Evolutionary conservation across 2,888 invertebrate genomes (phyloP).

Genomic region (Frankliniella intonsa): DNA sequence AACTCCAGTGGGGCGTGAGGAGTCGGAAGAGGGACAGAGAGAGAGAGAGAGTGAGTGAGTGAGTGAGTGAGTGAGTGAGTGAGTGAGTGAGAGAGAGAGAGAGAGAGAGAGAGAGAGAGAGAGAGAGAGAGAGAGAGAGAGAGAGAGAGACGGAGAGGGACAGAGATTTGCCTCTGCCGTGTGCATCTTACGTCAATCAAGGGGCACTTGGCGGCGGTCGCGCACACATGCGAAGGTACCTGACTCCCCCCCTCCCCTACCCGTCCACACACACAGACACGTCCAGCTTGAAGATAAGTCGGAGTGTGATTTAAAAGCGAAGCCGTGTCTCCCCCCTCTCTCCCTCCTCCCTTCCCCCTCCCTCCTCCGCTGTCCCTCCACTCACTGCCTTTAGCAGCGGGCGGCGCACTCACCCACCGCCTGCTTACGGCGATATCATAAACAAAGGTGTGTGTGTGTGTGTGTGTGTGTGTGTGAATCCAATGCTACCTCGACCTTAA

Average conservation of each 20-base stretch:
- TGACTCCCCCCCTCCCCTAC: not conserved
- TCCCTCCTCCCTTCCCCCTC: not conserved
- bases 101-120: too few species aligned
- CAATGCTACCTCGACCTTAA: too few species aligned
- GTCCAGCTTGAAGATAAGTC: not conserved
- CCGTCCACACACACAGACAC: not conserved
- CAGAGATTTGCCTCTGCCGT: not conserved
- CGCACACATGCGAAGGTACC: too few species aligned
- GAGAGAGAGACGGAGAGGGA: not conserved
- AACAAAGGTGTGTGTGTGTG: too few species aligned
- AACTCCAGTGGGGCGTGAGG: too few species aligned
- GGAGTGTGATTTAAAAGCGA: conserved; percentile 22
- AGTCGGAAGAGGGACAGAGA: too few species aligned
- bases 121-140: too few species aligned
- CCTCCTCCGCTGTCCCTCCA: not conserved
- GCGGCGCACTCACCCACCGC: not conserved
- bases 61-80: too few species aligned
- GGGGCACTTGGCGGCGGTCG: not conserved
- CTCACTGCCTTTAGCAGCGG: not conserved
- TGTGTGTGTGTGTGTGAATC: too few species aligned
- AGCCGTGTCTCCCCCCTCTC: not conserved
- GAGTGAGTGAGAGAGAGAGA: too few species aligned
- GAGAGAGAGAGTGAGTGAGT: too few species aligned
- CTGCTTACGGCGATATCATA: not conserved
- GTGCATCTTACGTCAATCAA: not conserved